Percentiles rank a stretch among this genome's conserved stretches.
Conservation (phyloP, 2,113 vertebrate genomes). For the Pomatostomus ruficeps region DNA sequence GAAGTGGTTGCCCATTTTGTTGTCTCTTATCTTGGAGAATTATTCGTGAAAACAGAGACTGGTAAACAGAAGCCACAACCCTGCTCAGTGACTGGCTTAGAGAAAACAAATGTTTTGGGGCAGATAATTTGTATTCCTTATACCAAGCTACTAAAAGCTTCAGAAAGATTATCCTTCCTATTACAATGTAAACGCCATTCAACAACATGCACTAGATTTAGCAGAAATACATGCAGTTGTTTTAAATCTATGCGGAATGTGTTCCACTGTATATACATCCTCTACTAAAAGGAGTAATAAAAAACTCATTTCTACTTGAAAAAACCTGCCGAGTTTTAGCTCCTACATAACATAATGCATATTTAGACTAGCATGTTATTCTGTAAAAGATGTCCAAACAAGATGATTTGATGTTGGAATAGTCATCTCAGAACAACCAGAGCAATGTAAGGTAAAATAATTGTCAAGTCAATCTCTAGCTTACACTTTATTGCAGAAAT, state of each 20-base stretch:
- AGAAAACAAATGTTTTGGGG: background rate
- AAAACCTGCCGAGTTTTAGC: slow-evolving; percentile 34
- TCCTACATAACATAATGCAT: slow-evolving; percentile 50
- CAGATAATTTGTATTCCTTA: slow-evolving; percentile 15
- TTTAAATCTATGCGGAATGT: slow-evolving; percentile 16
- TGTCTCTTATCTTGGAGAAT: background rate
- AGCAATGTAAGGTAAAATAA: slow-evolving; percentile 65
- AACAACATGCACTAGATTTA: background rate
- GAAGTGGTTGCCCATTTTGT: background rate
- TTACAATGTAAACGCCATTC: slow-evolving; percentile 7
- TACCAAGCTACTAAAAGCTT: slow-evolving; percentile 4
- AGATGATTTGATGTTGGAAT: slow-evolving; percentile 64
- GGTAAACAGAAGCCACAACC: background rate
- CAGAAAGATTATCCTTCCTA: slow-evolving; percentile 45
- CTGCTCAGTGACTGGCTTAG: background rate
- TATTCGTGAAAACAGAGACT: background rate
- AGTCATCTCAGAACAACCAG: slow-evolving; percentile 52
- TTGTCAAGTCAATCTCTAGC: slow-evolving; percentile 67
- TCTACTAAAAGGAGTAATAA: slow-evolving; percentile 54
- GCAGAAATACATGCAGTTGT: slow-evolving; percentile 27
- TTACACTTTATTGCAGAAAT: slow-evolving; percentile 71
- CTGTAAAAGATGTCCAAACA: slow-evolving; percentile 64
- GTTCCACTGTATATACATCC: slow-evolving; percentile 1
- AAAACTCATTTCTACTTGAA: slow-evolving; percentile 52
- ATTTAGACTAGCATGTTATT: slow-evolving; percentile 54